Percentiles rank a stretch among this genome's conserved stretches.
Evolutionary conservation across 2,888 invertebrate genomes (phyloP).

Genomic region (Netelia inedita): DNA sequence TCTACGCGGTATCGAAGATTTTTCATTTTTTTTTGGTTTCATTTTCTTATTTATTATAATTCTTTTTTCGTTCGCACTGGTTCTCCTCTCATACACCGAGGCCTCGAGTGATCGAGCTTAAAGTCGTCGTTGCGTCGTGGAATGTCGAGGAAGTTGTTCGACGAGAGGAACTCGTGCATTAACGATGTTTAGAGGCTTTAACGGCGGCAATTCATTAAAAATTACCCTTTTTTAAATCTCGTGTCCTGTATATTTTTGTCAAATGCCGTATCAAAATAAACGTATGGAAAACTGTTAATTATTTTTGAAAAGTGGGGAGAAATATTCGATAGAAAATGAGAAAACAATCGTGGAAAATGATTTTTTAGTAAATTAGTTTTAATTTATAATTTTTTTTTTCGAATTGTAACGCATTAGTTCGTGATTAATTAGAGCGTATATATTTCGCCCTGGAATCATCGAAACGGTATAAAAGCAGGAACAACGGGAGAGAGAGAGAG

Average conservation of each 20-base stretch:
- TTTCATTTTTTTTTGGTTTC: slow-evolving; percentile 32
- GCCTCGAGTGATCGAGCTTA: slow-evolving; percentile 56
- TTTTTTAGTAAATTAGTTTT: neutral
- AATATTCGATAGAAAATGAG: neutral
- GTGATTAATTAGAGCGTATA: slow-evolving; percentile 62
- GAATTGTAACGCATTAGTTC: neutral
- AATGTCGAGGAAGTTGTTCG: slow-evolving; percentile 48
- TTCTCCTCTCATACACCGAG: slow-evolving; percentile 47
- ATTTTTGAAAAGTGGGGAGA: neutral
- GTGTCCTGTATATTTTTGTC: too few relatives aligned
- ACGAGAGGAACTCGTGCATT: slow-evolving; percentile 8
- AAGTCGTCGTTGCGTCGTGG: slow-evolving; percentile 38
- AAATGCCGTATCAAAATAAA: too few relatives aligned
- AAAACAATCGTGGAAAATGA: neutral
- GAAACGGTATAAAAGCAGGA: slow-evolving; percentile 36
- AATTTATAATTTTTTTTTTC: neutral
- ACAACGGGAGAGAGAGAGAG: slow-evolving; percentile 14
- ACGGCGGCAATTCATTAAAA: neutral
- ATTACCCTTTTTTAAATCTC: too few relatives aligned
- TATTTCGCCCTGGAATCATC: slow-evolving; percentile 61
- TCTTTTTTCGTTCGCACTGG: slow-evolving; percentile 64
- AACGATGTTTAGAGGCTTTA: neutral
- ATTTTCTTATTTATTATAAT: slow-evolving; percentile 49
- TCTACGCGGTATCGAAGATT: slow-evolving; percentile 50
- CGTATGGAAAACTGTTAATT: too few relatives aligned